Evolutionary conservation across 2,888 invertebrate species (phyloP).

Genomic region (Colostygia pectinataria): DNA sequence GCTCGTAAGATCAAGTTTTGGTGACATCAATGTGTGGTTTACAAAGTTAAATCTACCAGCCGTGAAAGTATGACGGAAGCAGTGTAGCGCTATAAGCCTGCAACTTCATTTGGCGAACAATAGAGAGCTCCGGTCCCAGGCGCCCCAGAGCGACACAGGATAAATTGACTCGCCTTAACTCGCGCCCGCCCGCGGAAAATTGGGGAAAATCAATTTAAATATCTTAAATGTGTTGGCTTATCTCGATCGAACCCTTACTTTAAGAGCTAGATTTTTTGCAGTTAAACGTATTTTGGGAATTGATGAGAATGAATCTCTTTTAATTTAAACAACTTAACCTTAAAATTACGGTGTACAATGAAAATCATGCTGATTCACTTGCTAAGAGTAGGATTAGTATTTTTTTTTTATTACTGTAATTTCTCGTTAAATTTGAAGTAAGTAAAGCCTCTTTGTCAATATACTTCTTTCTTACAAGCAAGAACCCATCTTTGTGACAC

Average conservation of each 20-base stretch:
- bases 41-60: slow-evolving; percentile 41
- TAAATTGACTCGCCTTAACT: slow-evolving; percentile 77
- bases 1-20: no score
- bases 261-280: slow-evolving; percentile 9
- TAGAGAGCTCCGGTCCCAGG: slow-evolving; percentile 58
- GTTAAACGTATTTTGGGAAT: no score
- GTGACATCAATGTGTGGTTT: slow-evolving; percentile 6
- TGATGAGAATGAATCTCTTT: no score
- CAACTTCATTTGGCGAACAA: slow-evolving; percentile 80
- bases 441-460: no score
- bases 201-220: slow-evolving; percentile 82
- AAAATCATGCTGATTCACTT: no score
- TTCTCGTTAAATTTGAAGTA: no score
- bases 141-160: slow-evolving; percentile 71
- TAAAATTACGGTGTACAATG: no score
- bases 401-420: no score
- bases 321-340: no score
- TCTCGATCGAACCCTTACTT: slow-evolving; percentile 58
- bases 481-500: no score
- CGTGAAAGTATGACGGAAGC: slow-evolving; percentile 61
- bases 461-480: no score
- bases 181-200: slow-evolving; percentile 78
- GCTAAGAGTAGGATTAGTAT: no score
- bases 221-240: slow-evolving; percentile 79
- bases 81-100: slow-evolving; percentile 68